These are phyloP conservation scores for Criorhina ranunculi DNA, from an alignment of 2,888 invertebrate species.

Conservation along the genomic window DNA sequence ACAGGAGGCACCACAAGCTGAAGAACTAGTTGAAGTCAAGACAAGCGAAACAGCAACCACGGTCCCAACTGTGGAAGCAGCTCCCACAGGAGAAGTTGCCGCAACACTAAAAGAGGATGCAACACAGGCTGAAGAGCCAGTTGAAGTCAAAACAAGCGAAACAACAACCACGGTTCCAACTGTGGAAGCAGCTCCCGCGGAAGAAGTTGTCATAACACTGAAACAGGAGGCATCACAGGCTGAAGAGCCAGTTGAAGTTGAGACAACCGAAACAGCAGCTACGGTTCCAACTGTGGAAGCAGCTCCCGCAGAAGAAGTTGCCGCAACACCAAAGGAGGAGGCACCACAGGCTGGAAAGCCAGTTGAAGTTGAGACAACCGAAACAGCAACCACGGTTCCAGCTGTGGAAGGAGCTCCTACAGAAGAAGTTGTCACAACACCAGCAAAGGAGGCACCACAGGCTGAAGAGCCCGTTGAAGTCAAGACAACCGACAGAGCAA, in stretches of 20 bases:
- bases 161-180: too few species aligned
- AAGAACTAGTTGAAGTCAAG: too few species aligned
- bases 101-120: not conserved
- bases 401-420: too few species aligned
- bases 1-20: too few species aligned
- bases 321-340: not conserved
- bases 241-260: not conserved
- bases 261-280: too few species aligned
- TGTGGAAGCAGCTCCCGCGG: too few species aligned
- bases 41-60: too few species aligned
- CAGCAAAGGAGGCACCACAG: not conserved
- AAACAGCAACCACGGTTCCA: too few species aligned
- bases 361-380: not conserved
- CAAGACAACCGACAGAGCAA: too few species aligned
- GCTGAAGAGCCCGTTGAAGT: not conserved
- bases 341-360: not conserved
- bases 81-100: not conserved
- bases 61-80: not conserved
- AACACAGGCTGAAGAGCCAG: not conserved
- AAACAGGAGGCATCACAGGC: not conserved
- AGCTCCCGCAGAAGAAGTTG: too few species aligned
- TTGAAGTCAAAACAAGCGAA: not conserved
- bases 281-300: too few species aligned
- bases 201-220: not conserved
- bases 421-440: too few species aligned